These are phyloP conservation scores for Stenotaenia linearis DNA, from an alignment of 2,888 invertebrate genomes.

Conservation along the genomic window DNA sequence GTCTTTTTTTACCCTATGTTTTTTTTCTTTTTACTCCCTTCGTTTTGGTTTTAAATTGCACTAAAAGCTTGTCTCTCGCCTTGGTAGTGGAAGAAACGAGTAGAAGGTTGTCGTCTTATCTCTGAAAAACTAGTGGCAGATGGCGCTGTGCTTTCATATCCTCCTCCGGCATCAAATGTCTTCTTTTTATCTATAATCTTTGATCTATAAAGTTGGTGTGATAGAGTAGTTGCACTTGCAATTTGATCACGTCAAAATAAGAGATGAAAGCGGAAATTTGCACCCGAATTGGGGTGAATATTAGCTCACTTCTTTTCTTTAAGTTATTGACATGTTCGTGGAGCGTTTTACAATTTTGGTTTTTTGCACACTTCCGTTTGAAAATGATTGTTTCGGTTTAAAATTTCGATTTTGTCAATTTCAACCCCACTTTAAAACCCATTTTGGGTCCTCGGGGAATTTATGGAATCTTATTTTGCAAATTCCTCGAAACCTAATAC, in stretches of 20 bases:
- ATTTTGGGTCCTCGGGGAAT: neutral
- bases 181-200: constrained; percentile 23
- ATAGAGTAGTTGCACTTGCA: constrained; percentile 17
- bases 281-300: neutral
- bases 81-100: constrained; percentile 13
- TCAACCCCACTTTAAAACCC: neutral
- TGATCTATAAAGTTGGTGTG: constrained; percentile 24
- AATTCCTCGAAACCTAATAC: neutral
- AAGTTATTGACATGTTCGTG: too few species aligned
- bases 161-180: constrained; percentile 26
- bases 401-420: too few species aligned
- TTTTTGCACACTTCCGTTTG: neutral
- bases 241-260: constrained; percentile 15
- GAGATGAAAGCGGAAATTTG: neutral
- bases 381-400: too few species aligned
- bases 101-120: constrained; percentile 13
- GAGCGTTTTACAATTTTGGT: neutral
- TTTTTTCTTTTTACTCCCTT: neutral
- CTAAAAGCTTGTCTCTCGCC: constrained; percentile 26
- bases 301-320: neutral
- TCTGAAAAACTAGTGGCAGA: constrained; percentile 26
- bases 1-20: neutral
- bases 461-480: neutral
- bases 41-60: constrained; percentile 19
- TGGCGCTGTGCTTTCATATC: constrained; percentile 26